A percentile compares a stretch with the other conserved stretches of the same genome.
Evolutionary conservation across 1,140 invertebrate species (phyloP).

Genomic region (Heliconius melpomene): DNA sequence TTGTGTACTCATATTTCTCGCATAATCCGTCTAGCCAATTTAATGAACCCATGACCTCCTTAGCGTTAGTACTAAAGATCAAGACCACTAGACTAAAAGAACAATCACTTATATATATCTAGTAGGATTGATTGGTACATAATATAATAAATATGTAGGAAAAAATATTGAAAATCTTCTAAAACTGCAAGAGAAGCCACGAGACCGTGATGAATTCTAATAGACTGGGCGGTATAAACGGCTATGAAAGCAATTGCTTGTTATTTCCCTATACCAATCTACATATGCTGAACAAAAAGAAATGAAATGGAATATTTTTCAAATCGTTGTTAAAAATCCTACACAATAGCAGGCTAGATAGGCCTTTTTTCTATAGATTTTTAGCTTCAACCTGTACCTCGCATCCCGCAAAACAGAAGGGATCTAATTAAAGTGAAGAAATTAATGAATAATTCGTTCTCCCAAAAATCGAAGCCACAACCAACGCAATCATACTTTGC

Average conservation of each 20-base stretch:
- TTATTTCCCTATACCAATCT: conserved; percentile 1
- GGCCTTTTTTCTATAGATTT: not conserved
- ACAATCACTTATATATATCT: no score
- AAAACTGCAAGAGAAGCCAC: not conserved
- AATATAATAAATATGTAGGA: no score
- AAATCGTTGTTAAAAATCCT: not conserved
- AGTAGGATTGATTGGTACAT: no score
- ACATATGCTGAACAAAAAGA: not conserved
- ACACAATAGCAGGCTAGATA: not conserved
- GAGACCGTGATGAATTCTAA: conserved; percentile 3
- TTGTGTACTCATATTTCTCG: no score
- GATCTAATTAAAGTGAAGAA: no score
- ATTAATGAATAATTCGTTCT: not conserved
- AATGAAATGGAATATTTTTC: conserved; percentile 1
- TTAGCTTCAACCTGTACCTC: no score
- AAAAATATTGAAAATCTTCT: not conserved
- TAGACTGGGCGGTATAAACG: not conserved
- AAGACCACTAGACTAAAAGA: no score
- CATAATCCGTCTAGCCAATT: no score
- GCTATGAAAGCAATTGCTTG: conserved; percentile 2
- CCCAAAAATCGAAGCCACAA: not conserved
- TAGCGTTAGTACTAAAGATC: no score
- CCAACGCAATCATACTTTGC: not conserved
- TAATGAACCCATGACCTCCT: no score
- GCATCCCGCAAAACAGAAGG: no score